These are phyloP conservation scores for Carassius gibelio DNA, from an alignment of 2,113 vertebrate genomes.

Conservation along the genomic window DNA sequence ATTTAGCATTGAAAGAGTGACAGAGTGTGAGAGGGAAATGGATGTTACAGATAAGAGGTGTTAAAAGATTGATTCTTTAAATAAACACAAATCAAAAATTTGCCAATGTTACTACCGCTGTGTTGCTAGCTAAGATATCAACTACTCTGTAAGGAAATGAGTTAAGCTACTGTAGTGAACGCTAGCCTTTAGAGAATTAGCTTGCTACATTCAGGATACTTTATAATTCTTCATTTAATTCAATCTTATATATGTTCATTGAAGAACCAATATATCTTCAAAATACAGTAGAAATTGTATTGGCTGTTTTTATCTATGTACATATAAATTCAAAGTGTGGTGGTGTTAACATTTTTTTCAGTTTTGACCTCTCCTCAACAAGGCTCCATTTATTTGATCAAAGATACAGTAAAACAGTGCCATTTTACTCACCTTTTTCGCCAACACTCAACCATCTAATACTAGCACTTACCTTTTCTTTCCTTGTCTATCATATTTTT, in stretches of 20 bases:
- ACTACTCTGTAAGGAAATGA: background rate
- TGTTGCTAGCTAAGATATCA: background rate
- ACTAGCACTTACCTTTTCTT: too few species aligned
- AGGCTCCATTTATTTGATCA: background rate
- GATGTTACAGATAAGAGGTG: conserved; percentile 8
- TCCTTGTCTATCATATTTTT: too few species aligned
- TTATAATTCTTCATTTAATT: background rate
- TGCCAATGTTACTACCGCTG: background rate
- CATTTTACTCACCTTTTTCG: background rate
- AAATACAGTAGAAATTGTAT: background rate
- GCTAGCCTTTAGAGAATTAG: background rate
- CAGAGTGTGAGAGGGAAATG: background rate
- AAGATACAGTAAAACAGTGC: background rate
- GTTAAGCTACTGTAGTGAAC: background rate
- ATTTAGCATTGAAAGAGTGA: conserved; percentile 33
- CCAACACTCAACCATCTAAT: too few species aligned
- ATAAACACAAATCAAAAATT: conserved; percentile 1
- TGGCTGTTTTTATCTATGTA: background rate
- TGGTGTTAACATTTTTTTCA: background rate
- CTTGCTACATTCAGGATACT: background rate
- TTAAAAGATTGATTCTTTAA: conserved; percentile 1
- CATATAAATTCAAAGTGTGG: background rate
- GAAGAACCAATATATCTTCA: background rate
- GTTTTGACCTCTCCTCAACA: background rate
- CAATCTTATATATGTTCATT: background rate